A percentile compares a stretch with the other conserved stretches of the same genome.
phyloP scores from a whole-genome alignment of 2,888 invertebrate genomes.

The Nematopogon swammerdamellus region DNA sequence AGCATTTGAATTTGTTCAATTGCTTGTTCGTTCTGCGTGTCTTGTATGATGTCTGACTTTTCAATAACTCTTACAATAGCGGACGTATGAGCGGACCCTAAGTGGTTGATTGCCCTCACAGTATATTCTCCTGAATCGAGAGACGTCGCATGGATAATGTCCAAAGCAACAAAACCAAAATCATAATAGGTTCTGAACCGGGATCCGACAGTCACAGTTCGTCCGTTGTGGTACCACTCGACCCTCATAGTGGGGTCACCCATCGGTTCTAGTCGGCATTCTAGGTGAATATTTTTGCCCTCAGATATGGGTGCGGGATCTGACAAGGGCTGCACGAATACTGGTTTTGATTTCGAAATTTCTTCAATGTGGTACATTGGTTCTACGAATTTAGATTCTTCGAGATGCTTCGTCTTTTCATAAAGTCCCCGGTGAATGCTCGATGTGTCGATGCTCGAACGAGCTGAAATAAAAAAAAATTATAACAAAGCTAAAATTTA shows the following conservation, averaged over 20 bases:
- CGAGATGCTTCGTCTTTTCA: constrained; percentile 84
- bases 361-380: constrained; percentile 89
- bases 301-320: constrained; percentile 84
- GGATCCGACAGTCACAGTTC: constrained; percentile 83
- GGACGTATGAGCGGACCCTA: constrained; percentile 90
- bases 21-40: constrained; percentile 89
- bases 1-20: constrained; percentile 88
- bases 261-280: constrained; percentile 91
- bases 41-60: constrained; percentile 78
- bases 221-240: constrained; percentile 94
- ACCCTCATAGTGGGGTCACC: constrained; percentile 95
- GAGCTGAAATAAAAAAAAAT: constrained; percentile 58
- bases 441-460: constrained; percentile 84
- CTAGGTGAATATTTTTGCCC: constrained; percentile 87
- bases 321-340: constrained; percentile 85
- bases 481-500: neutral
- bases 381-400: constrained; percentile 81
- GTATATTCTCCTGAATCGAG: constrained; percentile 95
- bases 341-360: constrained; percentile 91
- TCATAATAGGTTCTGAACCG: constrained; percentile 94
- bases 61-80: constrained; percentile 85
- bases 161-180: constrained; percentile 95
- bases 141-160: constrained; percentile 91
- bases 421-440: constrained; percentile 85
- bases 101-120: constrained; percentile 87